phyloP scores from a whole-genome alignment of 2,797 vertebrate species.

The Cuculus canorus region DNA sequence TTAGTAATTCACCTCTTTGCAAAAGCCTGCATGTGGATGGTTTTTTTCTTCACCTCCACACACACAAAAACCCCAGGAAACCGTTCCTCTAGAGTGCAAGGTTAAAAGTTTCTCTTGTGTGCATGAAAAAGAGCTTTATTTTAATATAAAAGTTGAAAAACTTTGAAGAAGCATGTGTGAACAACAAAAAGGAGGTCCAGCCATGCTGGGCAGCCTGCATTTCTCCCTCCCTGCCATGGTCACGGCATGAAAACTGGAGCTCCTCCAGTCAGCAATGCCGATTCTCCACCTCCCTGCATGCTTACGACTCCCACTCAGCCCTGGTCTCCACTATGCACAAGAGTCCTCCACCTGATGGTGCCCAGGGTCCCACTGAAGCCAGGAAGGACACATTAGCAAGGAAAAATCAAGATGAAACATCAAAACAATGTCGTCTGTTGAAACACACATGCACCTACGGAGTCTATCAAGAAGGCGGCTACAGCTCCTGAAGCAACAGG shows the following conservation, averaged over 20 bases:
- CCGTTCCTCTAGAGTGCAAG: accelerated
- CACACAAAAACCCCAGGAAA: accelerated
- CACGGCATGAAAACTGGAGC: accelerated
- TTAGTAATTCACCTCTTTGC: not conserved
- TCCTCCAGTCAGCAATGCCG: accelerated
- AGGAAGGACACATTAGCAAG: not conserved
- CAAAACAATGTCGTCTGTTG: not conserved
- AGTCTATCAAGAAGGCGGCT: not conserved
- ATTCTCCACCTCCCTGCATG: not conserved
- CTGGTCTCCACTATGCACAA: not conserved
- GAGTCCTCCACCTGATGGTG: not conserved
- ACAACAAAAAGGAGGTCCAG: not conserved
- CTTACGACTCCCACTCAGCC: not conserved
- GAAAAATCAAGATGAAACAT: not conserved
- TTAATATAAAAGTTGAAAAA: not conserved
- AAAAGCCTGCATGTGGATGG: not conserved
- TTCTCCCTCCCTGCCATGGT: not conserved
- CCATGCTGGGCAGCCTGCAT: accelerated
- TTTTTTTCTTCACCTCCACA: accelerated
- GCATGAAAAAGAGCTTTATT: not conserved
- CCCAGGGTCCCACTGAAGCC: not conserved
- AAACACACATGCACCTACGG: accelerated
- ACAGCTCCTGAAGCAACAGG: not conserved
- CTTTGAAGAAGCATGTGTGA: not conserved
- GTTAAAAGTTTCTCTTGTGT: not conserved